phyloP scores from a whole-genome alignment of 2,797 vertebrate genomes.

The Megaceryle alcyon region DNA sequence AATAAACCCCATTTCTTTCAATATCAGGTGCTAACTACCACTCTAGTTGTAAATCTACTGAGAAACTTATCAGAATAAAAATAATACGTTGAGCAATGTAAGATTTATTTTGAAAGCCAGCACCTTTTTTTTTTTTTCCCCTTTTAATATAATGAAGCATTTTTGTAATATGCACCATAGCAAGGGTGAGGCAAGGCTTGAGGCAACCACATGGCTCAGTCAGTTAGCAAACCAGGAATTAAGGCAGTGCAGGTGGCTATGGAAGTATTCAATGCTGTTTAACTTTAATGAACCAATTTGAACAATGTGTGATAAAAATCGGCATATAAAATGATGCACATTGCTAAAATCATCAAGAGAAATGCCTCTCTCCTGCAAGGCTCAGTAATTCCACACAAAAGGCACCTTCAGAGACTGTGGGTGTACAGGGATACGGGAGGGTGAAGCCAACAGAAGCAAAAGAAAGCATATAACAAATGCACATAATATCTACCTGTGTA shows the following conservation, averaged over 20 bases:
- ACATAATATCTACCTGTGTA: background rate
- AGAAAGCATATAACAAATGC: background rate
- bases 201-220: background rate
- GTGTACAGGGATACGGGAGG: background rate
- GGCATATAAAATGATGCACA: slow-evolving; percentile 22
- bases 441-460: background rate
- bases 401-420: background rate
- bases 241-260: slow-evolving; percentile 15
- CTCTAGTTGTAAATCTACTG: background rate
- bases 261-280: slow-evolving; percentile 22
- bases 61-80: background rate
- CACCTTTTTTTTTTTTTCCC: background rate
- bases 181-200: background rate
- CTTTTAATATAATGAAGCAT: background rate
- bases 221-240: background rate
- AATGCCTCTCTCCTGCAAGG: background rate
- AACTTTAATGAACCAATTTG: slow-evolving; percentile 53
- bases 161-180: background rate
- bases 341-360: background rate
- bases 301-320: slow-evolving; percentile 55
- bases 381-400: slow-evolving; percentile 19
- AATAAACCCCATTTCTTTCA: background rate
- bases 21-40: background rate
- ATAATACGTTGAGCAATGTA: background rate
- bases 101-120: background rate